phyloP scores from a whole-genome alignment of 1,140 invertebrate genomes.

The Cyrtorhinus lividipennis region DNA sequence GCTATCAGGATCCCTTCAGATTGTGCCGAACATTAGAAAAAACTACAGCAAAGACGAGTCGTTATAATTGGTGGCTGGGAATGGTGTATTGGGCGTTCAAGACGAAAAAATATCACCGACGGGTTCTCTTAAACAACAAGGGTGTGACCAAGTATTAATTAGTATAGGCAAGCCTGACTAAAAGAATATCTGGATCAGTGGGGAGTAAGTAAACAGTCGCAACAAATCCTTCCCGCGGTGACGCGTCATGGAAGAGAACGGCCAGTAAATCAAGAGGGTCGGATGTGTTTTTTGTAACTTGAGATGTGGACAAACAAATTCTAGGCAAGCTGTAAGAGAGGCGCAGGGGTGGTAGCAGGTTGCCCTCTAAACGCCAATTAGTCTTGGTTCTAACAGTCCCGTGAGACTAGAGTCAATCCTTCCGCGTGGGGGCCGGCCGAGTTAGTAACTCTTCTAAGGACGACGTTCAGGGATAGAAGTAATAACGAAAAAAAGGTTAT shows the following conservation, averaged over 20 bases:
- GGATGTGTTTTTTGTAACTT: not conserved
- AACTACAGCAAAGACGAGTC: too few species aligned
- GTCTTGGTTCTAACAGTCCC: not conserved
- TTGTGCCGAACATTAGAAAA: too few species aligned
- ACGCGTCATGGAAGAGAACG: too few species aligned
- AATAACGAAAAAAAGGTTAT: too few species aligned
- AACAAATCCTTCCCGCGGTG: not conserved
- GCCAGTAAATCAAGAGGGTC: not conserved
- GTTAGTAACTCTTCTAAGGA: too few species aligned
- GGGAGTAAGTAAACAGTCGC: not conserved
- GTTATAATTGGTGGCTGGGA: conserved; percentile 1
- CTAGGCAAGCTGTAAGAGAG: not conserved
- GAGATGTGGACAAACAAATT: conserved; percentile 4
- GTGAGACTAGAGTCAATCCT: too few species aligned
- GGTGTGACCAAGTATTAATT: not conserved
- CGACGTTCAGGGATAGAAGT: too few species aligned
- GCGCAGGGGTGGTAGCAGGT: not conserved
- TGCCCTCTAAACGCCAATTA: not conserved
- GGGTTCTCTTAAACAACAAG: not conserved
- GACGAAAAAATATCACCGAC: not conserved
- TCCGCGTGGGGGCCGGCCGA: too few species aligned
- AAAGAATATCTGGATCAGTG: not conserved
- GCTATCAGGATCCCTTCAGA: too few species aligned
- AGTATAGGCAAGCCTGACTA: not conserved
- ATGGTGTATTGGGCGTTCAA: not conserved